Evolutionary conservation across 2,888 invertebrate genomes (phyloP), one percentile per base, ranked within the genome.

Genomic region (Helleia helle): DNA sequence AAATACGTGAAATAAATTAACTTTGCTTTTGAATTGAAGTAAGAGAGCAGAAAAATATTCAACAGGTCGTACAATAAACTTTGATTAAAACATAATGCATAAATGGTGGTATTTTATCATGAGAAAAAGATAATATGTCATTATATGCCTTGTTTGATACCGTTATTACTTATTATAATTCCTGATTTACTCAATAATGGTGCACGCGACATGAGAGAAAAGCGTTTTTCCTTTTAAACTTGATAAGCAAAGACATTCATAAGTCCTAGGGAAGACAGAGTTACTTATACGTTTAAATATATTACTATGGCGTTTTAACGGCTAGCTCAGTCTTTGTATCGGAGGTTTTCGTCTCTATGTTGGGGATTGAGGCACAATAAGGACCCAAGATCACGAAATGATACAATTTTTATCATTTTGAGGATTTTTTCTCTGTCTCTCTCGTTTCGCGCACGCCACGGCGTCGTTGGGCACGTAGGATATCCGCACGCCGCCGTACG

Each of bases 401-500:
- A 93, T 90, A 74, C 94, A 94, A 74, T 94, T 94, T 64, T 94
- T 94, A 62, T 91, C 89, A 59, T 91, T 90, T 59, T 89, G 90
- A 43, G 79, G 69, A 86, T 88, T 64, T 87, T 87, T 69, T 18
- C 77, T 60, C 62, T 69, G 86, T 52, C 91, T 86, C 40, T 91
- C 88, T 46, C 92, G 87, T 55, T 91, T 87, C 36, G 94, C 94
- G 62, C 92, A 92, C 42, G 95, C 95, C 36, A 95, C 87, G 3
- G 94, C 93, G 74, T 95, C 96, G 71, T 95, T 96, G 54, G 96
- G 96, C 50, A 96, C 96, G 76, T 96, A 97, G 6, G 95, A 94
- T 58, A 96, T 95, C 52, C 96, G 83, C 8, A 95, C 94, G 27
- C 95, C 95, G 41, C 94, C 94, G 65, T 94, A 94, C 38, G 93